Evolutionary conservation across 2,113 vertebrate species (phyloP), one percentile per base, ranked within the genome.

Genomic region (Helogale parvula): DNA sequence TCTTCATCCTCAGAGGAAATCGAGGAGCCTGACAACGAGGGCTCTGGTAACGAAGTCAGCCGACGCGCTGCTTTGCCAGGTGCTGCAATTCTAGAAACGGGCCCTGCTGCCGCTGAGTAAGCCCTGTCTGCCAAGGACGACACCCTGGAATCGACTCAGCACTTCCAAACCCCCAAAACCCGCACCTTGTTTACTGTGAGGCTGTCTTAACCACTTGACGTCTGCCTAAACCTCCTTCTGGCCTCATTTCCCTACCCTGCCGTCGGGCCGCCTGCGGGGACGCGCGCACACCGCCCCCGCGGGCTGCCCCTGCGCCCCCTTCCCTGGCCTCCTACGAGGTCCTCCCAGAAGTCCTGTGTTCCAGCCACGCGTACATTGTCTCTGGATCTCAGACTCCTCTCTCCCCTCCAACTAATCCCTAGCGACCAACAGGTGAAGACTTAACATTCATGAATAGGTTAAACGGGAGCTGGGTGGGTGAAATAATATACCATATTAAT

Each of bases 221-320:
- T 54, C 57, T 65, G 27, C 31, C 57, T 50, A n/a, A 33, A 35
- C 41, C 60, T 65, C 69, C 25, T 31, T 88, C 41, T 72, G 41
- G 90, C 90, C 38, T 11, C 35, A 41, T 21, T 27, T n/a, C 69
- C 57, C 29, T 41, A 41, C 31, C 27, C 57, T 15, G 23, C 15
- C 33, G 52, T 7, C 63, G 63, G 72, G 50, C 52, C 41, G 25
- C 33, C n/a, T 23, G 45, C 68, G 38, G 57, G 47, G 45, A 19
- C 8, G 8, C 2, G 41, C 57, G 31, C 0, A 11, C 11, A 7
- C 4, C 25, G 0, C 4, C 0, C 57, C 63, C 38, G 6, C 0
- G 4, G 13, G 57, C 38, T 52, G 27, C 60, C 57, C 27, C 0
- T 7, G 33, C 0, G 16, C 31, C 50, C 77, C 41, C 52, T 65